Conservation (phyloP, 2,113 vertebrate genomes). For the Myotis yumanensis region DNA sequence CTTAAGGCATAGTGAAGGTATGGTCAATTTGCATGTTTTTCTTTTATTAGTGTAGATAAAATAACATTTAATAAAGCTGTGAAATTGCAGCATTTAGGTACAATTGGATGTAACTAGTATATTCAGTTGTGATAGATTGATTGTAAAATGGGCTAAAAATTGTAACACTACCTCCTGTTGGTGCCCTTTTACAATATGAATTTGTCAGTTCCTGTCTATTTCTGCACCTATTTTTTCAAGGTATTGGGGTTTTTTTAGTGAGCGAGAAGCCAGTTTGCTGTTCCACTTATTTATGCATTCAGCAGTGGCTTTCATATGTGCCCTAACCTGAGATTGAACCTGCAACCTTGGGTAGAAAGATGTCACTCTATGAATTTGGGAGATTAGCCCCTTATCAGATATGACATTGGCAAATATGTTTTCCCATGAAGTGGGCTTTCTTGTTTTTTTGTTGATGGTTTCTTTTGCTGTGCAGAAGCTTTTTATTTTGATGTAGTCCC, state of each 20-base stretch:
- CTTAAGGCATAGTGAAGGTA: too few species aligned
- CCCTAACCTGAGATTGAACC: neutral
- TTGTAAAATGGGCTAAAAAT: neutral
- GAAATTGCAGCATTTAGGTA: neutral
- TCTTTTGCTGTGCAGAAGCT: too few species aligned
- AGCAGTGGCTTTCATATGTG: neutral
- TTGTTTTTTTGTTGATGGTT: too few species aligned
- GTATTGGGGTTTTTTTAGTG: neutral
- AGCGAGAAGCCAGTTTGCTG: neutral
- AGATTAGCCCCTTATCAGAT: too few species aligned
- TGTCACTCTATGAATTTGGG: too few species aligned
- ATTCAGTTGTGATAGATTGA: neutral
- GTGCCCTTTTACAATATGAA: neutral
- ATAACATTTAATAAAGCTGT: neutral
- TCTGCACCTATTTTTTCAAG: too few species aligned
- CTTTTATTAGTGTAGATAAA: neutral
- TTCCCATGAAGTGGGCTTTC: too few species aligned
- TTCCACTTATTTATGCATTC: neutral
- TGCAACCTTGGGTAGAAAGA: neutral
- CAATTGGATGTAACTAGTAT: neutral
- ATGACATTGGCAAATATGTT: too few species aligned
- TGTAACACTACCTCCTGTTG: neutral
- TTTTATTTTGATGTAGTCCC: too few species aligned
- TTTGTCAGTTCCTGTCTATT: neutral
- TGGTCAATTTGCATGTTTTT: too few species aligned